phyloP scores from a whole-genome alignment of 1,140 invertebrate genomes.

The Diachasmimorpha longicaudata region DNA sequence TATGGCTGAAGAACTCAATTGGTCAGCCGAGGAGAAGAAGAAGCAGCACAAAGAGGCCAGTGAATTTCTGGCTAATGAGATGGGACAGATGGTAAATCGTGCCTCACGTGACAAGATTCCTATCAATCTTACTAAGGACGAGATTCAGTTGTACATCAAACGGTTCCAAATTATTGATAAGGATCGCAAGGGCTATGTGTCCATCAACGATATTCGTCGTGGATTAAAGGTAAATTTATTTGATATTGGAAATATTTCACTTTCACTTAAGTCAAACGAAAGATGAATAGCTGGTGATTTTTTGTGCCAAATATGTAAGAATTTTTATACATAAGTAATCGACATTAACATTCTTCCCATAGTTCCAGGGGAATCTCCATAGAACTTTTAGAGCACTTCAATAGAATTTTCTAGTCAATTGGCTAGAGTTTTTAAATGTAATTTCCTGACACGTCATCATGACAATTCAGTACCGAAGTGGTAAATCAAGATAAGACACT shows the following conservation, averaged over 20 bases:
- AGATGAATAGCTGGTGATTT: too few relatives aligned
- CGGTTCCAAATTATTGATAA: slow-evolving; percentile 94
- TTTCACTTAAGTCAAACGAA: too few relatives aligned
- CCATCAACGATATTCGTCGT: slow-evolving; percentile 93
- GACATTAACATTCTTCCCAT: too few relatives aligned
- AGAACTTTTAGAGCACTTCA: too few relatives aligned
- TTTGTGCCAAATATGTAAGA: too few relatives aligned
- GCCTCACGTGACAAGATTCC: slow-evolving; percentile 86
- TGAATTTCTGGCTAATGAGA: slow-evolving; percentile 91
- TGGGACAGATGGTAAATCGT: slow-evolving; percentile 94
- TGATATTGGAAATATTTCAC: not conserved
- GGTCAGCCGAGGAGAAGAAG: slow-evolving; percentile 84
- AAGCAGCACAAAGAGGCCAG: slow-evolving; percentile 79
- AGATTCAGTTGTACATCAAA: slow-evolving; percentile 93
- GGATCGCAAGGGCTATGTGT: slow-evolving; percentile 97
- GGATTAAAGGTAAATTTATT: slow-evolving; percentile 81
- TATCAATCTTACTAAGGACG: slow-evolving; percentile 93
- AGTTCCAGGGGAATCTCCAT: too few relatives aligned
- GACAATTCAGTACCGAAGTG: too few relatives aligned
- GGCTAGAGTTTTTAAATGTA: too few relatives aligned
- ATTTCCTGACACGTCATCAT: too few relatives aligned
- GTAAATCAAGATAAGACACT: too few relatives aligned
- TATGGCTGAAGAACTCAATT: slow-evolving; percentile 95
- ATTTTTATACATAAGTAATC: too few relatives aligned
- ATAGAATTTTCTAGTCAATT: too few relatives aligned